These are phyloP conservation scores for Natator depressus DNA, from an alignment of 2,113 vertebrate species.

Conservation along the genomic window DNA sequence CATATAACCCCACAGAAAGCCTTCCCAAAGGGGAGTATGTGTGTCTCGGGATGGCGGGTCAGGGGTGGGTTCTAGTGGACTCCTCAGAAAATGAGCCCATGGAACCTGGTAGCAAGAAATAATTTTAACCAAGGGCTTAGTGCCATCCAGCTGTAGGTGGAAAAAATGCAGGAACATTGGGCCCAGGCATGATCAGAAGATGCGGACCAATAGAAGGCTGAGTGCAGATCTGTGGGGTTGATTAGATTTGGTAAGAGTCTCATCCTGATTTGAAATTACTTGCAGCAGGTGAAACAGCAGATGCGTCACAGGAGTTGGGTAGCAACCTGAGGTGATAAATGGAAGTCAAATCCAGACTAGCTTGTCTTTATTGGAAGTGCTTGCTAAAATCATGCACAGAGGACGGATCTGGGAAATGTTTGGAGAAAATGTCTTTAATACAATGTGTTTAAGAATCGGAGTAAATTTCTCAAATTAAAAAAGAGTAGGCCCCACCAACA, in stretches of 20 bases:
- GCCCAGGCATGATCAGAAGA: neutral
- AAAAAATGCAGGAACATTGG: neutral
- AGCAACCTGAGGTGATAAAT: too few relatives aligned
- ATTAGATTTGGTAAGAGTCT: neutral
- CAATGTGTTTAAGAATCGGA: neutral
- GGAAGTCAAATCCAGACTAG: neutral
- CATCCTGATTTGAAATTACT: neutral
- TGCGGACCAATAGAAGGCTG: neutral
- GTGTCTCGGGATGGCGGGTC: fast-evolving
- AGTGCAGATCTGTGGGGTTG: neutral
- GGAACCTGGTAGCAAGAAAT: too few relatives aligned
- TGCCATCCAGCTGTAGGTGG: neutral
- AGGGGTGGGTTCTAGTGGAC: neutral
- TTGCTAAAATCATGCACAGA: conserved; percentile 16
- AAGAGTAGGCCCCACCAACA: too few relatives aligned
- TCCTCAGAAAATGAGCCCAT: neutral
- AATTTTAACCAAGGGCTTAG: fast-evolving
- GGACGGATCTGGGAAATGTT: neutral
- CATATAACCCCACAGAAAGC: neutral
- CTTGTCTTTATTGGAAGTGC: conserved; percentile 10
- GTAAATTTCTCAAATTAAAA: neutral
- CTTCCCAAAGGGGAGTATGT: neutral
- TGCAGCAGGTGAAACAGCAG: neutral
- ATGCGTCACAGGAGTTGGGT: neutral
- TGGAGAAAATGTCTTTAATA: neutral